Evolutionary conservation across 1,140 invertebrate species (phyloP).

Genomic region (Drosophila subobscura): DNA sequence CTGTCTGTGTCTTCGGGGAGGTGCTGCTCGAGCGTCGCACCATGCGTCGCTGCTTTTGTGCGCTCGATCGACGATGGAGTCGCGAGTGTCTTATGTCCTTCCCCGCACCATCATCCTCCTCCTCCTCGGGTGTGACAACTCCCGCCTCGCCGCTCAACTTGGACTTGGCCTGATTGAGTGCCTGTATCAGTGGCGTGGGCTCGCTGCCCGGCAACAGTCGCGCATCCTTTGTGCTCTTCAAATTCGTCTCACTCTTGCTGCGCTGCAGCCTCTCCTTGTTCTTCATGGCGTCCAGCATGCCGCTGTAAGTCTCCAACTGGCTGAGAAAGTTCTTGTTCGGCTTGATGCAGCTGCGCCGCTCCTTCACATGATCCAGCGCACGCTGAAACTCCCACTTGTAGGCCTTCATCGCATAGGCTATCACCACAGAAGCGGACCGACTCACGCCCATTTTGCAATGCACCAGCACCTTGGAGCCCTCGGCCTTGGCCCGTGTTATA

Average conservation of each 20-base stretch:
- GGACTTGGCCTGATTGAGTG: conserved; percentile 84
- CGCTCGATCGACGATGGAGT: conserved; percentile 66
- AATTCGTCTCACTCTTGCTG: conserved; percentile 96
- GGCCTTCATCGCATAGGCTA: conserved; percentile 99
- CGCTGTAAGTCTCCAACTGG: conserved; percentile 98
- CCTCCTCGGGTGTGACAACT: conserved; percentile 30
- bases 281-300: conserved; percentile 97
- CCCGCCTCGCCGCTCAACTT: conserved; percentile 50
- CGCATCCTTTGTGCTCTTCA: conserved; percentile 86
- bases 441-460: conserved; percentile 99
- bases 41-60: conserved; percentile 68
- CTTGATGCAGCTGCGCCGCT: conserved; percentile 95
- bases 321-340: conserved; percentile 97
- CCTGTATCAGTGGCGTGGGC: conserved; percentile 85
- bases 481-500: conserved; percentile 95
- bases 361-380: conserved; percentile 95
- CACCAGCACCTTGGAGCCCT: conserved; percentile 96
- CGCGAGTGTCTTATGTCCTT: conserved; percentile 45
- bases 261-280: conserved; percentile 95
- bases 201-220: conserved; percentile 86
- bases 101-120: conserved; percentile 7
- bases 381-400: conserved; percentile 96
- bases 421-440: conserved; percentile 98
- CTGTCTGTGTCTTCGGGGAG: conserved; percentile 78
- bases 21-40: conserved; percentile 82